Percentiles rank a stretch among this genome's conserved stretches.
Evolutionary conservation across 2,888 invertebrate genomes (phyloP).

Genomic region (Balanococcus diminutus): DNA sequence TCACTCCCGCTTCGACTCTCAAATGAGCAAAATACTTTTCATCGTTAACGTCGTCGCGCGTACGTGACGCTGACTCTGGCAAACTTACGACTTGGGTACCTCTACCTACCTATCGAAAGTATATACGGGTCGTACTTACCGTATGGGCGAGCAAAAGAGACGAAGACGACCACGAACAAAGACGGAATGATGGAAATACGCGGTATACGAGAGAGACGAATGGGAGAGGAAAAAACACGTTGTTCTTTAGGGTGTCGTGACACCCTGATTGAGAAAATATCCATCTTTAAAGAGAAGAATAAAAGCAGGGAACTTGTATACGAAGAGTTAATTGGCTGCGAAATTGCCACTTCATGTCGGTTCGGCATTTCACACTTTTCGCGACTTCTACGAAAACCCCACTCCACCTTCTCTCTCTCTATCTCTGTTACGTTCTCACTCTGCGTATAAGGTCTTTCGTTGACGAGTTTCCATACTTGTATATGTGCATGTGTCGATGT

Average conservation of each 20-base stretch:
- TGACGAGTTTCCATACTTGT: no score
- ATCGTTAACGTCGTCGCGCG: not conserved
- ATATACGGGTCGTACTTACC: no score
- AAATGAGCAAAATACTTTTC: constrained; percentile 15
- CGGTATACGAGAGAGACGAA: not conserved
- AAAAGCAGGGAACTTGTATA: constrained; percentile 42
- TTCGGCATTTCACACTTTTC: constrained; percentile 51
- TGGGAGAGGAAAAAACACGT: constrained; percentile 23
- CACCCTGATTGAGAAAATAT: constrained; percentile 52
- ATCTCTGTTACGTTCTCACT: not conserved
- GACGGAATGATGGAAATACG: no score
- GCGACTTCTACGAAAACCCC: no score
- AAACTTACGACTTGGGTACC: not conserved
- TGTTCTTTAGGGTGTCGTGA: constrained; percentile 42
- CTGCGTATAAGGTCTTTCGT: not conserved
- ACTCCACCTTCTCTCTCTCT: not conserved
- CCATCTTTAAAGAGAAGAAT: not conserved
- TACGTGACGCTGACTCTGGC: not conserved
- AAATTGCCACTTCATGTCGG: constrained; percentile 53
- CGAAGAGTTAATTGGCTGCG: constrained; percentile 50
- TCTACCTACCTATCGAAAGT: no score
- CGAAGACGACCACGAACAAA: not conserved
- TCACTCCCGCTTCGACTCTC: not conserved
- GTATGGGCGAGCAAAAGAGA: not conserved
- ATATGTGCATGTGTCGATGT: not conserved